phyloP scores from a whole-genome alignment of 2,113 vertebrate species.

The Vicugna pacos region DNA sequence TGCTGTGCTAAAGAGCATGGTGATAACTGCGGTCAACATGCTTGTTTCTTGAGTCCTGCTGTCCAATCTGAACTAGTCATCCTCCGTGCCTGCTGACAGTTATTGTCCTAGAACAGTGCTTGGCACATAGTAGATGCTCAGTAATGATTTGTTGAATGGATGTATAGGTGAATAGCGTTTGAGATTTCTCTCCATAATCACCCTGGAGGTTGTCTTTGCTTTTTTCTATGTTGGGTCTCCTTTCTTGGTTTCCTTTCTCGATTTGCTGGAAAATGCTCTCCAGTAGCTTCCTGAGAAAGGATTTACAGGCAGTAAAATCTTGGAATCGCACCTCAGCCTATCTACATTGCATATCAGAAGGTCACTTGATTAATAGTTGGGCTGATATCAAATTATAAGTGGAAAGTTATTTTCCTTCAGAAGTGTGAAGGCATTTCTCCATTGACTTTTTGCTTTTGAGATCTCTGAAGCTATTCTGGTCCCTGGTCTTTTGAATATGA shows the following conservation, averaged over 20 bases:
- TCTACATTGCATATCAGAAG: not conserved
- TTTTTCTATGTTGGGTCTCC: not conserved
- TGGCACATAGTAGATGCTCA: not conserved
- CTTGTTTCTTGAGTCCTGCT: not conserved
- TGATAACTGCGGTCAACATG: not conserved
- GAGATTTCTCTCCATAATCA: not conserved
- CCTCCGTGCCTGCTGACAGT: not conserved
- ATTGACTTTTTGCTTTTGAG: slow-evolving; percentile 1
- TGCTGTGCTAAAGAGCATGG: not conserved
- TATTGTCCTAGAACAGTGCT: not conserved
- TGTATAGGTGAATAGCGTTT: not conserved
- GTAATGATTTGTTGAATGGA: not conserved
- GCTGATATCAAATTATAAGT: not conserved
- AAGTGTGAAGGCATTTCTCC: not conserved
- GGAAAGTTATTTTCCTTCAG: slow-evolving; percentile 20
- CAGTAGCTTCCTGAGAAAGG: not conserved
- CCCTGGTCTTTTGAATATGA: not conserved
- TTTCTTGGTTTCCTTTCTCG: slow-evolving; percentile 2
- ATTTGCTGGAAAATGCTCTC: slow-evolving; percentile 23
- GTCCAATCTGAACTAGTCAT: not conserved
- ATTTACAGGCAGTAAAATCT: not conserved
- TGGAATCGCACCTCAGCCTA: not conserved
- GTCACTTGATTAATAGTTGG: not conserved
- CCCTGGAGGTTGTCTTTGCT: not conserved
- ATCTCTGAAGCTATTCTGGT: not conserved